Conservation (phyloP, 2,113 vertebrate species). For the Nothoprocta perdicaria region DNA sequence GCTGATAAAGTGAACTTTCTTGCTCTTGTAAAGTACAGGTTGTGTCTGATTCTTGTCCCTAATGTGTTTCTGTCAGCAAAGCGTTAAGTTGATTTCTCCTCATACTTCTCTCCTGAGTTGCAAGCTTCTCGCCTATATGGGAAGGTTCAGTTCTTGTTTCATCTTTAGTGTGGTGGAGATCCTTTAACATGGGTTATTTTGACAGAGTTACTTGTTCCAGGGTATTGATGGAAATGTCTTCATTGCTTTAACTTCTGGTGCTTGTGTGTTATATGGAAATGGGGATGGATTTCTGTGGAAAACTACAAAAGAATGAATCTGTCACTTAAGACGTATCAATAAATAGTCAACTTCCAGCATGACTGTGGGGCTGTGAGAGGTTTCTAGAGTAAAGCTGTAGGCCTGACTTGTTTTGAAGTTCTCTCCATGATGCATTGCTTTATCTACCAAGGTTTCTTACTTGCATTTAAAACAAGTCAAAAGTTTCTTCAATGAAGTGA, state of each 20-base stretch:
- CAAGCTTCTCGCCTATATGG: neutral
- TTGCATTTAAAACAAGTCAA: neutral
- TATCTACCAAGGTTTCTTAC: neutral
- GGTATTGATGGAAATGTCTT: neutral
- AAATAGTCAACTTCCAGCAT: neutral
- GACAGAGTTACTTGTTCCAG: neutral
- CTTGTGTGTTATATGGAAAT: neutral
- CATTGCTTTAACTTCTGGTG: fast-evolving
- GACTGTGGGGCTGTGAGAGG: neutral
- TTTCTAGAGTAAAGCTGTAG: neutral
- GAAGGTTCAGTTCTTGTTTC: neutral
- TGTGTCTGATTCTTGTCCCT: neutral
- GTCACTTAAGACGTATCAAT: neutral
- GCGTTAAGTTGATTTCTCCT: neutral
- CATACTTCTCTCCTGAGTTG: neutral
- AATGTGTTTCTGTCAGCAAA: neutral
- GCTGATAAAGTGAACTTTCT: neutral
- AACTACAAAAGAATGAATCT: neutral
- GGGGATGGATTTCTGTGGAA: neutral
- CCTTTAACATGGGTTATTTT: neutral
- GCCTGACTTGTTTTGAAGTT: neutral
- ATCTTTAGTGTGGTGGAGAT: neutral
- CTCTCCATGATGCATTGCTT: neutral
- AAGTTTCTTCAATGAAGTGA: neutral
- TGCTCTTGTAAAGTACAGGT: neutral